Conservation (phyloP, 2,797 vertebrate species). For the Prunella strophiata region DNA sequence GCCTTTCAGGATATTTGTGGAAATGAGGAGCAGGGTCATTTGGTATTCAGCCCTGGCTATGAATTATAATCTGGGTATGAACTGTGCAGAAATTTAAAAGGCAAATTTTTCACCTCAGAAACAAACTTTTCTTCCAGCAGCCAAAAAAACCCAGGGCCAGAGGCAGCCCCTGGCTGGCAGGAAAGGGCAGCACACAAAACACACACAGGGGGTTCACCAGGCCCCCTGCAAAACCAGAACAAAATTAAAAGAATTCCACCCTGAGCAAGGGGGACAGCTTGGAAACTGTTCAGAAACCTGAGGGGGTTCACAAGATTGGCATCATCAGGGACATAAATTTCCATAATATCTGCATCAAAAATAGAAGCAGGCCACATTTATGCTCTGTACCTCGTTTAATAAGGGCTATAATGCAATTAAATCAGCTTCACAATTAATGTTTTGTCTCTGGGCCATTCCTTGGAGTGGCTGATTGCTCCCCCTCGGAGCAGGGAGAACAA, state of each 20-base stretch:
- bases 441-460: slow-evolving; percentile 44
- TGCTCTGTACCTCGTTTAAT: slow-evolving; percentile 62
- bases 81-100: slow-evolving; percentile 56
- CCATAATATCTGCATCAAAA: slow-evolving; percentile 70
- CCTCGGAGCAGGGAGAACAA: neutral
- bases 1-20: slow-evolving; percentile 55
- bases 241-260: neutral
- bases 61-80: slow-evolving; percentile 61
- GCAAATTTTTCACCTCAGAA: slow-evolving; percentile 67
- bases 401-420: slow-evolving; percentile 72
- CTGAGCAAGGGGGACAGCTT: slow-evolving; percentile 16
- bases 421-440: neutral
- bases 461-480: neutral
- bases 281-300: slow-evolving; percentile 68
- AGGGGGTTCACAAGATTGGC: slow-evolving; percentile 58
- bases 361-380: slow-evolving; percentile 35
- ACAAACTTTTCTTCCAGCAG: slow-evolving; percentile 44
- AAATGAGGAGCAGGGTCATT: slow-evolving; percentile 61
- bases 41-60: slow-evolving; percentile 56
- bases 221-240: slow-evolving; percentile 37
- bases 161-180: neutral
- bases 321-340: slow-evolving; percentile 75
- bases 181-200: neutral
- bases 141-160: neutral
- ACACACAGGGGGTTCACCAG: neutral